phyloP scores from a whole-genome alignment of 2,888 invertebrate species.

The Ceriagrion tenellum region DNA sequence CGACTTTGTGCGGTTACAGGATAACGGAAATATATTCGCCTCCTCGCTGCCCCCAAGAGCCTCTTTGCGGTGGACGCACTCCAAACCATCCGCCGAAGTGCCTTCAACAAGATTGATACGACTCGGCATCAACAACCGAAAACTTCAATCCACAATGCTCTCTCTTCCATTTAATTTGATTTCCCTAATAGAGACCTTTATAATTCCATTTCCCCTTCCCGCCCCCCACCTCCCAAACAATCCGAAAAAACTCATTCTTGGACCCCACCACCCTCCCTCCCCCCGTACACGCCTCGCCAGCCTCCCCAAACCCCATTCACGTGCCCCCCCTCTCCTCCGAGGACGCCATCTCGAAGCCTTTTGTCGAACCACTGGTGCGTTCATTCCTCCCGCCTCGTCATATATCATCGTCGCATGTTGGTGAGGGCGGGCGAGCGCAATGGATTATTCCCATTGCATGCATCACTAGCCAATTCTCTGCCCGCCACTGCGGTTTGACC shows the following conservation, averaged over 20 bases:
- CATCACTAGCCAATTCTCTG: slow-evolving; percentile 48
- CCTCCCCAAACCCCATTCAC: neutral
- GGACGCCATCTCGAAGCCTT: slow-evolving; percentile 44
- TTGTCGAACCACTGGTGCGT: slow-evolving; percentile 53
- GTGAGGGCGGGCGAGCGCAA: neutral
- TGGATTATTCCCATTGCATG: slow-evolving; percentile 67
- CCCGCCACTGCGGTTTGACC: slow-evolving; percentile 56
- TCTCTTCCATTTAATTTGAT: neutral
- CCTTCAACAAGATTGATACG: neutral
- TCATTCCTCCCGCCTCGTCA: slow-evolving; percentile 41
- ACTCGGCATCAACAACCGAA: neutral
- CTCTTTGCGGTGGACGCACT: neutral
- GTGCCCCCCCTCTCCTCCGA: neutral
- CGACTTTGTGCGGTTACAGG: neutral
- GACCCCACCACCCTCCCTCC: neutral
- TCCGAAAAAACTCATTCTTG: neutral
- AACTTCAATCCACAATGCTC: neutral
- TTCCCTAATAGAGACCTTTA: slow-evolving; percentile 4
- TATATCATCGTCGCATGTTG: slow-evolving; percentile 57
- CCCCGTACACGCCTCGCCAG: too few species aligned
- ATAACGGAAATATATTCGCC: neutral
- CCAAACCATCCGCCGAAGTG: neutral
- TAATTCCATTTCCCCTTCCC: neutral
- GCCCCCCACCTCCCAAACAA: neutral
- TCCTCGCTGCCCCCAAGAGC: neutral